Base-by-base conservation (phyloP, 2,888 invertebrate genomes). In the Fragum whitleyi region DNA sequence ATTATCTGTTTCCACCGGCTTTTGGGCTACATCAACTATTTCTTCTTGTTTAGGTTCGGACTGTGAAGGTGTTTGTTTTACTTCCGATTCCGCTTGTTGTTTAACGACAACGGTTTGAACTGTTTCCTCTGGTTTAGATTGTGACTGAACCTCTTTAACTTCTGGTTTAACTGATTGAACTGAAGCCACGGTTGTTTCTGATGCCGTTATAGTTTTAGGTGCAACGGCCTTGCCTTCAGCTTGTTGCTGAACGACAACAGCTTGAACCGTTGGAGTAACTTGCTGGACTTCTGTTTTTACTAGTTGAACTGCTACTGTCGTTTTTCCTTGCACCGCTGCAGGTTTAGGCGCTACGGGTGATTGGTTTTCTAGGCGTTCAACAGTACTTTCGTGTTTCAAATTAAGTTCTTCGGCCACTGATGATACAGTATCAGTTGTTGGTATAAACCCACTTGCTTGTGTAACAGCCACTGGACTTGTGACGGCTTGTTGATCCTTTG, bases 371-470 rank as follows among this genome's bases (percentile, higher is more conserved):
- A 11, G 2, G 21, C 42, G 65, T 65, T 65, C 65, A 14, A 14
- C 39, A 23, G 65, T 65, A 19, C 61, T 61, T 2, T 47, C 71
- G 39, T 73, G 73, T 55, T 74, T 83, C n/a, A 83, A 55, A 47
- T 79, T 74, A 36, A 83, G 57, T n/a, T 83, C 83, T 14, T 65
- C 83, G 16, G 83, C 83, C 6, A 83, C 83, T 14, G 79, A 83
- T 7, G 79, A 79, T 5, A 83, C 83, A 0, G 73, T 83, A 26
- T 79, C 61, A 36, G 83, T 83, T 16, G 73, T 51, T 26, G 83
- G 83, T 53, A 83, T 83, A 42, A 83, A 83, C 26, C 74, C 77
- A 32, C 55, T 61, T 23, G 77, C 55, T 65, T 82, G 70, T 6
- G 42, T 21, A 11, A 65, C 65, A 2, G 65, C 21, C 3, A 65